Evolutionary conservation across 2,113 vertebrate genomes (phyloP).

Genomic region (Hippopotamus amphibius): DNA sequence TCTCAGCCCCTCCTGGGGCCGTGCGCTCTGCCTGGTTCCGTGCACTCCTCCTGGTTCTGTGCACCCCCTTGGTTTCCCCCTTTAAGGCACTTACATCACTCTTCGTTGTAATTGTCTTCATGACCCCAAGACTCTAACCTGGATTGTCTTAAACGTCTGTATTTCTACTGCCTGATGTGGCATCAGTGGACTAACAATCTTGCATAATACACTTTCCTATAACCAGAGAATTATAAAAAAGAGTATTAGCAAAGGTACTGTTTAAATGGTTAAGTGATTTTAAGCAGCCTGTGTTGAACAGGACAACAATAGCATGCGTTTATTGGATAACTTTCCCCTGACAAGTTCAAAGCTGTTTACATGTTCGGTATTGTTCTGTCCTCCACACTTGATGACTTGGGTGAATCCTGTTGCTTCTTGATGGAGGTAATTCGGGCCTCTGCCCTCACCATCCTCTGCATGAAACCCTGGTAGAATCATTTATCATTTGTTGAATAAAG

Average conservation of each 20-base stretch:
- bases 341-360: neutral
- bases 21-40: accelerated
- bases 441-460: neutral
- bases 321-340: neutral
- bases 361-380: neutral
- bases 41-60: accelerated
- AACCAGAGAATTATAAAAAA: conserved; percentile 9
- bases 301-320: neutral
- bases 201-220: neutral
- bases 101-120: neutral
- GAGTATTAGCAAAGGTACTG: neutral
- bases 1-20: neutral
- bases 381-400: neutral
- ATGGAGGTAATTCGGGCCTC: neutral
- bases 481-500: neutral
- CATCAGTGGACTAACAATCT: neutral
- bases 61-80: neutral
- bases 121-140: neutral
- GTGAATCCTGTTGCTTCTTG: neutral
- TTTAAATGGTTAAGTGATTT: conserved; percentile 45
- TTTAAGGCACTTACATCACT: accelerated
- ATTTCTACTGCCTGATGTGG: neutral
- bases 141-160: neutral
- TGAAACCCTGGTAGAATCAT: neutral
- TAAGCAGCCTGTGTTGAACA: neutral